These are phyloP conservation scores for Calyptommatus sinebrachiatus DNA, from an alignment of 2,113 vertebrate genomes.

Conservation along the genomic window DNA sequence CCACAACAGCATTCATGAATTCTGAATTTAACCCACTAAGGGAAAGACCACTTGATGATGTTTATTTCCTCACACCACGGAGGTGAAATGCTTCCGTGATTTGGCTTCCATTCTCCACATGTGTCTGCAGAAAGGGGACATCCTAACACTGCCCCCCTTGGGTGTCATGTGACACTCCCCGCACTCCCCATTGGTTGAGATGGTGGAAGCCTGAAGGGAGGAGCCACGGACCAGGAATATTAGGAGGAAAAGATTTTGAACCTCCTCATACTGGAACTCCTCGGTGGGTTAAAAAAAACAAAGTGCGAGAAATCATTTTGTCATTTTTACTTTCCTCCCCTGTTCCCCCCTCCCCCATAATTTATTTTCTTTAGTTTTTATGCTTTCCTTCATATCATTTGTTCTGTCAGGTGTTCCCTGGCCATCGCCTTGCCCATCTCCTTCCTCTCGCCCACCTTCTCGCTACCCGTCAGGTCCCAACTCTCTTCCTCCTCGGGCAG, in stretches of 20 bases:
- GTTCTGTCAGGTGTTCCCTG: slow-evolving; percentile 97
- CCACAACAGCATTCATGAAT: slow-evolving; percentile 73
- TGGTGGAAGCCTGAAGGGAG: no score
- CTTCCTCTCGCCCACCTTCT: slow-evolving; percentile 97
- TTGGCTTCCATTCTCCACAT: slow-evolving; percentile 1
- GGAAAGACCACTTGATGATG: not conserved
- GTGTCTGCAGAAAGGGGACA: not conserved
- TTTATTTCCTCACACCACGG: slow-evolving; percentile 15
- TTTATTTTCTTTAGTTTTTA: slow-evolving; percentile 86
- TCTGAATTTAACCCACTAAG: slow-evolving; percentile 75
- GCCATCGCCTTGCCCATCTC: slow-evolving; percentile 99
- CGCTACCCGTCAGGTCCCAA: slow-evolving; percentile 98
- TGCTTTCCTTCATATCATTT: slow-evolving; percentile 91
- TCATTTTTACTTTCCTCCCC: slow-evolving; percentile 75
- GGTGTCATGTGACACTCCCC: no score
- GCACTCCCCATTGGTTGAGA: no score
- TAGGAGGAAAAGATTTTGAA: no score
- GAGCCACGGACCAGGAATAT: no score
- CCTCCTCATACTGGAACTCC: slow-evolving; percentile 36
- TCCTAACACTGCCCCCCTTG: no score
- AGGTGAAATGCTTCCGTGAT: slow-evolving; percentile 48
- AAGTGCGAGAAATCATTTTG: slow-evolving; percentile 73
- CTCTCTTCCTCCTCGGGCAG: slow-evolving; percentile 97
- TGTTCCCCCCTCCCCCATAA: slow-evolving; percentile 71
- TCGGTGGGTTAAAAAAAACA: slow-evolving; percentile 75